A percentile compares a stretch with the other conserved stretches of the same genome.
These are phyloP conservation scores for Colinus virginianus DNA, from an alignment of 2,113 vertebrate genomes.

Conservation along the genomic window DNA sequence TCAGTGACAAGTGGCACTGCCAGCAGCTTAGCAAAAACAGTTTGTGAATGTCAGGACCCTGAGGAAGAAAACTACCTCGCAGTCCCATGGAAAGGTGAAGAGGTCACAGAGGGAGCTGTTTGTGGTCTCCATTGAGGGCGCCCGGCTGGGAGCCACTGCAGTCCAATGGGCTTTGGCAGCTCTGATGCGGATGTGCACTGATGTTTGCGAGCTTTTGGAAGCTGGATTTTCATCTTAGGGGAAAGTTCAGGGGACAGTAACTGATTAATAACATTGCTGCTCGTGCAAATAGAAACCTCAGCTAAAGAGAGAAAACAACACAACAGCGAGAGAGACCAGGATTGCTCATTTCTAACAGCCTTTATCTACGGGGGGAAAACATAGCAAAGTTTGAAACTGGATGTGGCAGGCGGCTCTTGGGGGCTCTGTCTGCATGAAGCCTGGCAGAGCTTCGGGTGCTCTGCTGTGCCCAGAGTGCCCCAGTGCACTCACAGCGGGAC, in stretches of 20 bases:
- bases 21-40: background rate
- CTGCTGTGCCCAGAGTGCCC: background rate
- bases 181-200: background rate
- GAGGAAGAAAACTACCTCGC: background rate
- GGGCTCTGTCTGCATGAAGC: background rate
- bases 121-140: background rate
- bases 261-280: conserved; percentile 53
- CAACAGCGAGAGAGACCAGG: background rate
- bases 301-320: background rate
- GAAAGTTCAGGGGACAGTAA: conserved; percentile 53
- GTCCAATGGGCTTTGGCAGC: background rate
- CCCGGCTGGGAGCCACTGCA: background rate
- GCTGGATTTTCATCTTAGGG: conserved; percentile 30
- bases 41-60: background rate
- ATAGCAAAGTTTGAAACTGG: background rate
- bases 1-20: background rate
- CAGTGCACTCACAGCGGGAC: background rate
- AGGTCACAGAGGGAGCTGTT: background rate
- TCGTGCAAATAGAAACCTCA: background rate
- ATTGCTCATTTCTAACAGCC: background rate
- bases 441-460: background rate
- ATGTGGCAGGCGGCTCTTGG: background rate
- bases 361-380: background rate
- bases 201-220: background rate
- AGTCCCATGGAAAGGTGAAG: background rate